Evolutionary conservation across 1,140 invertebrate genomes (phyloP).

Genomic region (Drosophila lini): DNA sequence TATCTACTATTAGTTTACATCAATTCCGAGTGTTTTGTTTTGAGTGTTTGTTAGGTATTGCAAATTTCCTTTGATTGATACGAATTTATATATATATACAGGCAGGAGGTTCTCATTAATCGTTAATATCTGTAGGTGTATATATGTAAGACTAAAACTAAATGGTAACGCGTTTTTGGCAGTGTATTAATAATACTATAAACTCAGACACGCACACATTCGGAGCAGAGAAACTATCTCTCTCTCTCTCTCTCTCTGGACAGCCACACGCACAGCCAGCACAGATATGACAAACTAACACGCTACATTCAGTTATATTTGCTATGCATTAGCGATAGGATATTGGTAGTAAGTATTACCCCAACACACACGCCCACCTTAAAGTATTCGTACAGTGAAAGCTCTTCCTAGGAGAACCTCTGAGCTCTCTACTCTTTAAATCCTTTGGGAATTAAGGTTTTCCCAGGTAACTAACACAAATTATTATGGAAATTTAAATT

Average conservation of each 20-base stretch:
- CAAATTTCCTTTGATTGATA: conserved; percentile 48
- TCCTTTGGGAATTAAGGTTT: not conserved
- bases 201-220: conserved; percentile 45
- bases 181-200: conserved; percentile 77
- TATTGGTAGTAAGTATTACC: conserved; percentile 43
- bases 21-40: conserved; percentile 49
- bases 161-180: conserved; percentile 67
- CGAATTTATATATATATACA: conserved; percentile 39
- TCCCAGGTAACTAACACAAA: not conserved
- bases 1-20: conserved; percentile 41
- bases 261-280: conserved; percentile 67
- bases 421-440: not conserved
- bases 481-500: no score
- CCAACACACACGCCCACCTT: conserved; percentile 22
- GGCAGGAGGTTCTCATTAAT: conserved; percentile 39
- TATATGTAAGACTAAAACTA: conserved; percentile 43
- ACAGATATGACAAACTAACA: conserved; percentile 74
- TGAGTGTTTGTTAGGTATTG: conserved; percentile 36
- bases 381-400: conserved; percentile 20
- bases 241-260: conserved; percentile 12
- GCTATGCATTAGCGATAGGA: conserved; percentile 67
- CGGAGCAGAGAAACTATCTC: conserved; percentile 14
- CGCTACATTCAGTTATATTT: conserved; percentile 73
- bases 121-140: conserved; percentile 34
- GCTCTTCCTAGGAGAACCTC: not conserved